Conservation (phyloP, 2,888 invertebrate genomes). For the Rotaria magnacalcarata region DNA sequence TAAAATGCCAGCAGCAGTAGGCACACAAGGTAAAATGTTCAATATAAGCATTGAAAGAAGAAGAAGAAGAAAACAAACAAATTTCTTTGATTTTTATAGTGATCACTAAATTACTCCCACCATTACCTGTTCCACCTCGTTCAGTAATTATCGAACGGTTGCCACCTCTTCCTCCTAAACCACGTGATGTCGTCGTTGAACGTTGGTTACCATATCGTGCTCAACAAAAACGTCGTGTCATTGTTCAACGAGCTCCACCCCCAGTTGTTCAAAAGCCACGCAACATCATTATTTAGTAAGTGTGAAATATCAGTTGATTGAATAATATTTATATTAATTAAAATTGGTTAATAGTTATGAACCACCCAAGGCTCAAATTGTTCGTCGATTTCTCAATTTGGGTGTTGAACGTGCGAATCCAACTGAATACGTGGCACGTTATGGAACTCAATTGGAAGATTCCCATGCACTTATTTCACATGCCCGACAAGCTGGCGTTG, state of each 20-base stretch:
- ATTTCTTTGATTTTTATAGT: neutral
- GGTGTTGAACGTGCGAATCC: neutral
- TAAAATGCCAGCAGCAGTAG: neutral
- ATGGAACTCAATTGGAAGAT: neutral
- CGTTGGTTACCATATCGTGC: slow-evolving; percentile 42
- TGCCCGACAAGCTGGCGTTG: slow-evolving; percentile 35
- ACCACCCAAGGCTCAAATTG: neutral
- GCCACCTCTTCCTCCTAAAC: slow-evolving; percentile 43
- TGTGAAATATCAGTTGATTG: neutral
- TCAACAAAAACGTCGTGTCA: slow-evolving; percentile 39
- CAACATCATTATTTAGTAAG: slow-evolving; percentile 10
- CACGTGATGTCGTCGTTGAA: slow-evolving; percentile 41
- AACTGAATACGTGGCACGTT: neutral
- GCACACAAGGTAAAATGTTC: neutral
- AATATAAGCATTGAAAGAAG: neutral
- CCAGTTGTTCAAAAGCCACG: neutral
- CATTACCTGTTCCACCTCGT: slow-evolving; percentile 42
- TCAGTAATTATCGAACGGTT: slow-evolving; percentile 44
- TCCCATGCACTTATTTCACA: neutral
- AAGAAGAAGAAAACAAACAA: neutral
- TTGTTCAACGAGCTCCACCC: slow-evolving; percentile 38
- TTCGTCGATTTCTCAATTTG: neutral
- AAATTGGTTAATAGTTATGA: neutral
- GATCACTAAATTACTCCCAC: slow-evolving; percentile 29
- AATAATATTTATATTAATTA: neutral